Base-by-base conservation (phyloP, 2,888 invertebrate species). In the Orchesellides sinensis region DNA sequence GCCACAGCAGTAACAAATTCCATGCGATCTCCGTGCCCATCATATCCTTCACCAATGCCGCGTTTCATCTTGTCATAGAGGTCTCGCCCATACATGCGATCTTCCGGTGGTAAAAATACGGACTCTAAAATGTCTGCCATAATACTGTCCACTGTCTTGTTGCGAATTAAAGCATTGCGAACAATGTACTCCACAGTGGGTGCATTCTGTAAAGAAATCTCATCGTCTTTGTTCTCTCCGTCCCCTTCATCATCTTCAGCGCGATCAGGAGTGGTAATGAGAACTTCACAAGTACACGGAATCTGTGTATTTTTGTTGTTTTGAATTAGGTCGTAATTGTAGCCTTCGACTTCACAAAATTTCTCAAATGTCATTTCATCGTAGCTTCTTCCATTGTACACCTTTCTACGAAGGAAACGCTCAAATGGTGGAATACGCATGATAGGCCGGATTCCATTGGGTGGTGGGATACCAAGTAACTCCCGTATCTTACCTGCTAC, bases 151-250 rank as follows among this genome's bases (percentile, higher is more conserved):
- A 87, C 77, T 8, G 73, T 72, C 75, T 83, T 77, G 49, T 85
- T 85, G 0, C 85, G 74, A 14, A 84, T n/a, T 2, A 84, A n/a
- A 2, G 77, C 78, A 66, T 86, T 83, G n/a, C 87, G 63, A 4
- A 82, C 83, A 21, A 85, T 56, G 74, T 79, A 85, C 68, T 86
- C 86, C 8, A 85, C 86, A 0, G 84, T 84, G 0, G 86, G 85
- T 12, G 84, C 84, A 19, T 84, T 73, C 6, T 29, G 6, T 1
- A 85, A 45, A 10, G 86, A 85, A 17, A 47, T 40, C 10, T 83
- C 82, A 19, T 66, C 74, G 14, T 80, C 83, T 0, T 65, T 56
- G 0, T 68, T 78, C 2, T 72, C 72, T 19, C 12, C 35, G 1
- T 81, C 81, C 0, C 47, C 77, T 10, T 74, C 75, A 4, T 81